Evolutionary conservation across 2,113 vertebrate genomes (phyloP), one percentile per base, ranked within the genome.

Genomic region (Mola mola): DNA sequence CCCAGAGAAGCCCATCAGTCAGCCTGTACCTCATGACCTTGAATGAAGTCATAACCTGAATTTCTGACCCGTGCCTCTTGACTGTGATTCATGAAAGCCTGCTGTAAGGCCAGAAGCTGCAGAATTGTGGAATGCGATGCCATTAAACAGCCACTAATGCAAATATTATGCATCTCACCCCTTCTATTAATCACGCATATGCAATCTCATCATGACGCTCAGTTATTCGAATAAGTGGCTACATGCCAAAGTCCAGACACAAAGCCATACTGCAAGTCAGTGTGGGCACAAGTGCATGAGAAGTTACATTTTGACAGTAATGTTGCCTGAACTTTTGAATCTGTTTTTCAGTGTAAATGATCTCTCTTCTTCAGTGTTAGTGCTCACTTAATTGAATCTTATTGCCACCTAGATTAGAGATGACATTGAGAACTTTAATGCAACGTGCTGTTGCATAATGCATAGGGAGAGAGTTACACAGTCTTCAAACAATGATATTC

Each of bases 101-200:
- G 57, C 73, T 62, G 69, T 59, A 58, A 75, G 72, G 63, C 43
- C 58, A 62, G 76, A 86, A 83, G 43, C 59, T 60, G 55, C 46
- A 16, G 42, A 63, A 66, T 66, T 34, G 60, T 74, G 59, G 57
- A 64, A 74, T 87, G 63, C 68, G 34, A 66, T 37, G 44, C 50
- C 47, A 66, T 79, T 77, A 61, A 79, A 70, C n/a, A 73, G 60
- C 80, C 78, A 77, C 62, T 61, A 79, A 90, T 87, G 80, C 84
- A 87, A 88, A 89, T 87, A 68, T 80, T 78, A 84, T 85, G 66
- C 77, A 76, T 10, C 1, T 28, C 49, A 16, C 22, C 6, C 26
- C 26, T 36, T n/a, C 56, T 20, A 74, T 69, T 1, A 51, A 66
- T 57, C 53, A 58, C 44, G 75, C 62, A 75, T 68, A 53, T 78